A percentile compares a stretch with the other conserved stretches of the same genome.
Evolutionary conservation across 2,113 vertebrate genomes (phyloP).

Genomic region (Galeopterus variegatus): DNA sequence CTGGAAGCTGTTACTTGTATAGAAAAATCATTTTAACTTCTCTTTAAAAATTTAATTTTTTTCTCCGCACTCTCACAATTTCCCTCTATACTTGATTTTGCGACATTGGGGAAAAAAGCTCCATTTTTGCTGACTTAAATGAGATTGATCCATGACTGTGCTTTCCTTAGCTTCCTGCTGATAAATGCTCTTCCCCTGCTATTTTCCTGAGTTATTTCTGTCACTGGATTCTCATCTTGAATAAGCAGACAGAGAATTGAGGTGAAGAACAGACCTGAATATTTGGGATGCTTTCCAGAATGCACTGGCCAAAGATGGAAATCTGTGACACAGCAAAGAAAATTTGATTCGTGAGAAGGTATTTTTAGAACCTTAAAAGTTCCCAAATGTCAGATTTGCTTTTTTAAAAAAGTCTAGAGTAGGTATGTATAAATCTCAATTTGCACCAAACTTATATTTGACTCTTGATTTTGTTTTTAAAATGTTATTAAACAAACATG

Average conservation of each 20-base stretch:
- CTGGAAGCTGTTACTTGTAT: background rate
- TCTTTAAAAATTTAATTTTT: constrained; percentile 63
- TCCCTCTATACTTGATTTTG: background rate
- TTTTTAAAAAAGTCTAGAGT: constrained; percentile 21
- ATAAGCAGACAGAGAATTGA: constrained; percentile 66
- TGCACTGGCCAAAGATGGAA: constrained; percentile 44
- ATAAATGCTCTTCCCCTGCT: constrained; percentile 60
- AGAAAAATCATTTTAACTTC: constrained; percentile 49
- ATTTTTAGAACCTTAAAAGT: constrained; percentile 55
- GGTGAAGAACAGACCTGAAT: constrained; percentile 59
- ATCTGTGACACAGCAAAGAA: constrained; percentile 46
- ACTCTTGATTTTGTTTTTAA: background rate
- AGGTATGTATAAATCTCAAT: background rate
- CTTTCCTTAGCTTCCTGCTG: constrained; percentile 68
- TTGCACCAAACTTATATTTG: background rate
- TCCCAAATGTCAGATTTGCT: constrained; percentile 48
- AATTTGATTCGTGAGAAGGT: constrained; percentile 40
- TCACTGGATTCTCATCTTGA: constrained; percentile 60
- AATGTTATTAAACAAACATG: background rate
- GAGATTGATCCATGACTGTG: constrained; percentile 65
- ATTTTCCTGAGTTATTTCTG: constrained; percentile 72
- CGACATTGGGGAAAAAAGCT: constrained; percentile 11
- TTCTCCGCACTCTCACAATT: background rate
- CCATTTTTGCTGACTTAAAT: constrained; percentile 72
- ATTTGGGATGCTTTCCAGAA: constrained; percentile 57